Percentiles rank a stretch among this genome's conserved stretches.
These are phyloP conservation scores for Coptotermes formosanus DNA, from an alignment of 1,140 invertebrate genomes.

Conservation along the genomic window DNA sequence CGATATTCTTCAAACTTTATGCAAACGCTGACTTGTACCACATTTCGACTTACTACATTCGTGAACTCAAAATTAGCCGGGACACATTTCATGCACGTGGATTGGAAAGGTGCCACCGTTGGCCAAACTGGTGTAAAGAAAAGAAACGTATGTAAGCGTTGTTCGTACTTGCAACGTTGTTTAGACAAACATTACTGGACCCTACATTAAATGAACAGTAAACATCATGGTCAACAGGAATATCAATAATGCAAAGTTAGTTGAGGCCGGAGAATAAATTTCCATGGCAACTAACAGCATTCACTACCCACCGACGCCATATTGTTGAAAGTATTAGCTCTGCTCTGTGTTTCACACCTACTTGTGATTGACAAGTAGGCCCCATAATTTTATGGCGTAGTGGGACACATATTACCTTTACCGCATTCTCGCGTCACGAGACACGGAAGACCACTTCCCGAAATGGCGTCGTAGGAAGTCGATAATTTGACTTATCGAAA, in stretches of 20 bases:
- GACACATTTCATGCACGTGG: not conserved
- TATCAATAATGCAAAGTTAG: not conserved
- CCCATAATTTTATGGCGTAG: not conserved
- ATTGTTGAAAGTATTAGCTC: constrained; percentile 6
- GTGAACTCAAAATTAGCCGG: not conserved
- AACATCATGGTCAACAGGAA: not conserved
- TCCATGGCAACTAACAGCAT: constrained; percentile 20
- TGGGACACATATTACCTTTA: not conserved
- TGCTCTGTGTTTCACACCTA: not conserved
- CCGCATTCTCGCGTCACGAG: constrained; percentile 52
- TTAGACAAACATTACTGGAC: not conserved
- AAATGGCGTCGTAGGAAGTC: constrained; percentile 98
- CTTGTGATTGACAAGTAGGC: too few species aligned
- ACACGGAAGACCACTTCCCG: constrained; percentile 85
- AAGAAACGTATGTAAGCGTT: not conserved
- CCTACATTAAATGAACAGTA: not conserved
- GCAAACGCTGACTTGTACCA: too few species aligned
- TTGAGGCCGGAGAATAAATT: not conserved
- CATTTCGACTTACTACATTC: too few species aligned
- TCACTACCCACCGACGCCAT: constrained; percentile 1
- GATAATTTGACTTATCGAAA: constrained; percentile 97
- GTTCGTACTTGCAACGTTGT: not conserved
- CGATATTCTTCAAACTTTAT: too few species aligned
- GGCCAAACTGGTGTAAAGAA: not conserved
- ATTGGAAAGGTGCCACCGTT: not conserved